Percentiles rank a stretch among this genome's conserved stretches.
Evolutionary conservation across 2,888 invertebrate genomes (phyloP).

Genomic region (Aphodius granarius): DNA sequence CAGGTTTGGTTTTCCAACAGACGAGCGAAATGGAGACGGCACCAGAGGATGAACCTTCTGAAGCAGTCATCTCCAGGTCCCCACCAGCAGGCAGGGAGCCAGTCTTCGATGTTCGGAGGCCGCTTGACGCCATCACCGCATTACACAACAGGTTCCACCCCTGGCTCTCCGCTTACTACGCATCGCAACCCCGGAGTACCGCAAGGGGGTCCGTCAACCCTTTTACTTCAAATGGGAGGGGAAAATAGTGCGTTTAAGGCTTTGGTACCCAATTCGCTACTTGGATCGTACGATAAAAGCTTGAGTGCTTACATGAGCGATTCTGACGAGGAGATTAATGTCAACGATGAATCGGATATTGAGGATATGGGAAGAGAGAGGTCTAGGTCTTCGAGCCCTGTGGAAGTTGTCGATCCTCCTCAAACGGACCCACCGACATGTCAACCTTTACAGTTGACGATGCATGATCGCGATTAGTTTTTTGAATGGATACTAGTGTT

Average conservation of each 20-base stretch:
- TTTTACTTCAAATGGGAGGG: constrained; percentile 73
- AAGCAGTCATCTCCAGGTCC: constrained; percentile 66
- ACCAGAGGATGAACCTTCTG: constrained; percentile 92
- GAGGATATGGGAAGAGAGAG: constrained; percentile 58
- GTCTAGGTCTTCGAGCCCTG: constrained; percentile 57
- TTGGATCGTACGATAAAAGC: constrained; percentile 60
- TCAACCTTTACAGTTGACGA: constrained; percentile 68
- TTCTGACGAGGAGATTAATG: constrained; percentile 82
- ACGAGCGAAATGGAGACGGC: constrained; percentile 97
- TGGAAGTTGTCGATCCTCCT: constrained; percentile 53
- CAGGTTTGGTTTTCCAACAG: constrained; percentile 99
- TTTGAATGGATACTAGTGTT: background rate
- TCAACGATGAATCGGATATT: constrained; percentile 75
- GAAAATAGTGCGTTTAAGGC: constrained; percentile 88
- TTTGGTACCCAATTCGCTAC: constrained; percentile 65
- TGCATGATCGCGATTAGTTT: constrained; percentile 65
- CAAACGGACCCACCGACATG: constrained; percentile 49
- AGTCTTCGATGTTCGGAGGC: constrained; percentile 50
- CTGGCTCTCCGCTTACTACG: constrained; percentile 61
- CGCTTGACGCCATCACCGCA: constrained; percentile 60
- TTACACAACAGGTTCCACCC: constrained; percentile 64
- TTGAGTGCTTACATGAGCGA: constrained; percentile 55
- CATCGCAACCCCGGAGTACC: constrained; percentile 48
- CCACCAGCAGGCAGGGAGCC: constrained; percentile 36
- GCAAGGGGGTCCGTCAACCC: constrained; percentile 45